Evolutionary conservation across 2,888 invertebrate genomes (phyloP).

Genomic region (Epirrita christyi): DNA sequence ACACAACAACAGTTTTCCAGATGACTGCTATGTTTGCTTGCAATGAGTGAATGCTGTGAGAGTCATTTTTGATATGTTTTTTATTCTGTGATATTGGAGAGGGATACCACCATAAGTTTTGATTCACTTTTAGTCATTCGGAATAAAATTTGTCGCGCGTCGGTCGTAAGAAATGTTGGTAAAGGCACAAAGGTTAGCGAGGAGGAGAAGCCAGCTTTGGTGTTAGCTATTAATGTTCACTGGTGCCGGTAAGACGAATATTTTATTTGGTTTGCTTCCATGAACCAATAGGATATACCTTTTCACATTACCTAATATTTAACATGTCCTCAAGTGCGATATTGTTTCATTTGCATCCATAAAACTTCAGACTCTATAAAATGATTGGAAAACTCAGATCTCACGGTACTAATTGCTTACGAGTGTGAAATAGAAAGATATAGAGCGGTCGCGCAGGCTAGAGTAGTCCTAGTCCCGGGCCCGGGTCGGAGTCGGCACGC

Average conservation of each 20-base stretch:
- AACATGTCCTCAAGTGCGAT: slow-evolving; percentile 82
- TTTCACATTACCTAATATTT: slow-evolving; percentile 80
- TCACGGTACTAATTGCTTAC: slow-evolving; percentile 78
- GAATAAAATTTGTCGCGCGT: slow-evolving; percentile 47
- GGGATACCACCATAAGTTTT: slow-evolving; percentile 66
- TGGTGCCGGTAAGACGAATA: slow-evolving; percentile 71
- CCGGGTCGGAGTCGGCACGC: slow-evolving; percentile 21
- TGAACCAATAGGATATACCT: slow-evolving; percentile 83
- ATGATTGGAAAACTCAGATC: slow-evolving; percentile 81
- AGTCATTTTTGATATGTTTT: slow-evolving; percentile 65
- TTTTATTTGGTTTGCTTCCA: slow-evolving; percentile 70
- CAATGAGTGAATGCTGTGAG: slow-evolving; percentile 57
- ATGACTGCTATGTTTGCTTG: slow-evolving; percentile 46
- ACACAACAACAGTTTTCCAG: slow-evolving; percentile 18
- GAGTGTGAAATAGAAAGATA: slow-evolving; percentile 68
- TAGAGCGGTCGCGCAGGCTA: slow-evolving; percentile 47
- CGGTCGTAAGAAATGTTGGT: slow-evolving; percentile 62
- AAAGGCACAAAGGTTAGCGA: slow-evolving; percentile 71
- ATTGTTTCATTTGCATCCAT: slow-evolving; percentile 80
- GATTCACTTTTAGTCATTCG: slow-evolving; percentile 58
- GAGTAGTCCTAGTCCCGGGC: slow-evolving; percentile 41
- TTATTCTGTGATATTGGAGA: slow-evolving; percentile 79
- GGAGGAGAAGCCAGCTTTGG: slow-evolving; percentile 82
- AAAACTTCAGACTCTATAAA: slow-evolving; percentile 59
- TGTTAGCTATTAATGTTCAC: slow-evolving; percentile 69